Conservation (phyloP, 2,797 vertebrate species). For the Anabas testudineus region DNA sequence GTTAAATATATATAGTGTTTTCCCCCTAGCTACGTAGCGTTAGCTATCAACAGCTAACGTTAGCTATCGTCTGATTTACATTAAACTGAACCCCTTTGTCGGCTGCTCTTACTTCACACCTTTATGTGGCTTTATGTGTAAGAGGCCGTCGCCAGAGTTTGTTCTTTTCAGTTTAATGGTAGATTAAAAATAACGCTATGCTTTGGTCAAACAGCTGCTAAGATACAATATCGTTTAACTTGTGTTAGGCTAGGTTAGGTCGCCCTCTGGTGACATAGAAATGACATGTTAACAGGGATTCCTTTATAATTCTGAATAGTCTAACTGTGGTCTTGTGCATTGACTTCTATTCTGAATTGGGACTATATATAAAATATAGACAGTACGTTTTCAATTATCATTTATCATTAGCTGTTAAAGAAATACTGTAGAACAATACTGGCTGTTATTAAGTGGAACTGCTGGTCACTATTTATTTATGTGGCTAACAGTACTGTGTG, state of each 20-base stretch:
- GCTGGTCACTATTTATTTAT: no score
- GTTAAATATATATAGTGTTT: not conserved
- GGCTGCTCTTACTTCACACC: rapidly evolving
- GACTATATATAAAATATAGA: no score
- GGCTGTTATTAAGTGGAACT: no score
- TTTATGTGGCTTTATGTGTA: not conserved
- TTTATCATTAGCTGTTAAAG: no score
- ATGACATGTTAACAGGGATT: no score
- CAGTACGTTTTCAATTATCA: no score
- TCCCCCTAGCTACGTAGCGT: not conserved
- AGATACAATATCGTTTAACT: not conserved
- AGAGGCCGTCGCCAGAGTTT: rapidly evolving
- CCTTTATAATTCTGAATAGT: no score
- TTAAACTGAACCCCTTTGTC: not conserved
- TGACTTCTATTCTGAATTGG: no score
- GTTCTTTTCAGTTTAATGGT: no score
- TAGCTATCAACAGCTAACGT: slow-evolving; percentile 34
- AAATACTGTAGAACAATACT: no score
- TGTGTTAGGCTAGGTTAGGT: not conserved
- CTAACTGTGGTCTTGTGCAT: no score
- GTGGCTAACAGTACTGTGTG: no score
- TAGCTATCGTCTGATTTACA: not conserved
- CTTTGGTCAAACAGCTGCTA: not conserved
- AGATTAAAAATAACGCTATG: not conserved
- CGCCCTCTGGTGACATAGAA: not conserved